These are phyloP conservation scores for Odontesthes bonariensis DNA, from an alignment of 2,113 vertebrate species.

Conservation along the genomic window DNA sequence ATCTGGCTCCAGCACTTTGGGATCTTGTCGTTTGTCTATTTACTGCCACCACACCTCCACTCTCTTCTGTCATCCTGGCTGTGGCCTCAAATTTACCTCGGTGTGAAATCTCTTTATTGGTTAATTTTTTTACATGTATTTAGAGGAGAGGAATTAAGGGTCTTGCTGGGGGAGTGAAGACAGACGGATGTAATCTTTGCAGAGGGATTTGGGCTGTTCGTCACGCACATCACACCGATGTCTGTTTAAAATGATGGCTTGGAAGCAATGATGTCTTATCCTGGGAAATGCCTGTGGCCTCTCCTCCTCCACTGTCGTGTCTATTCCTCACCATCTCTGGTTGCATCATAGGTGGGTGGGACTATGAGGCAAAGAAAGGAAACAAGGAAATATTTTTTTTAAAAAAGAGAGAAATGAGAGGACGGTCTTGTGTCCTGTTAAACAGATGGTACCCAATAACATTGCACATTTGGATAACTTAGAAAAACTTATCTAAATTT, in stretches of 20 bases:
- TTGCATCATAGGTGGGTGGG: not conserved
- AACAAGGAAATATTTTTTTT: no score
- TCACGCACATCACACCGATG: slow-evolving; percentile 5
- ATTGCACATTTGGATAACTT: not conserved
- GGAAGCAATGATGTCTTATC: not conserved
- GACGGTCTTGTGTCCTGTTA: not conserved
- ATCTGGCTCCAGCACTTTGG: not conserved
- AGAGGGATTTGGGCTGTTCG: not conserved
- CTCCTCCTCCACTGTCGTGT: not conserved
- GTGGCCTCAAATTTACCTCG: not conserved
- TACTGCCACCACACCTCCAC: not conserved
- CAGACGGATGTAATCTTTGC: not conserved
- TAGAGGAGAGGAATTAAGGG: not conserved
- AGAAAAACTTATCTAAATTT: not conserved
- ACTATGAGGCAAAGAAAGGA: not conserved
- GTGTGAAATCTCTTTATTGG: not conserved
- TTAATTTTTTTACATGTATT: not conserved
- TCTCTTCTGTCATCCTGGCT: not conserved
- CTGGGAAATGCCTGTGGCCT: slow-evolving; percentile 3
- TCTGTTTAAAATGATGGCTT: slow-evolving; percentile 4
- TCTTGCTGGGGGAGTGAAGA: not conserved
- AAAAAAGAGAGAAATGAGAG: not conserved
- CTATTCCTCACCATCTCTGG: not conserved
- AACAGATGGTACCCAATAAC: not conserved
- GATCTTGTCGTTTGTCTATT: not conserved